phyloP scores from a whole-genome alignment of 1,140 invertebrate species.

The Parapsyche elsis region DNA sequence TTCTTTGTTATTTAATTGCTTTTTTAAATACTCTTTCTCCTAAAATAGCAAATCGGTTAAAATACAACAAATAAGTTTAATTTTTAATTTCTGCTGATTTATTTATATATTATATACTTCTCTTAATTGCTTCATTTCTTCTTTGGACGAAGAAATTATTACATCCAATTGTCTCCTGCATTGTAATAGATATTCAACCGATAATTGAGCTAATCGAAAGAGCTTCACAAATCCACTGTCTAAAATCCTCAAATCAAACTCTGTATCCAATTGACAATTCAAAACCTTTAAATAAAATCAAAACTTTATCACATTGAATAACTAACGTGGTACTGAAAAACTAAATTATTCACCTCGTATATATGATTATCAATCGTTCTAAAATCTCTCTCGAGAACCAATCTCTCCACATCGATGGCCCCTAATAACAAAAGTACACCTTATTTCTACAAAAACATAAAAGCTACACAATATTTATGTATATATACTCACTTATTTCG shows the following conservation, averaged over 20 bases:
- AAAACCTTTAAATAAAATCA: conserved; percentile 63
- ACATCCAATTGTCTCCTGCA: conserved; percentile 77
- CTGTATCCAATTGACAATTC: conserved; percentile 71
- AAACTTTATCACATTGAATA: conserved; percentile 37
- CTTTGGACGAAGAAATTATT: conserved; percentile 70
- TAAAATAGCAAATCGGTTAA: too few species aligned
- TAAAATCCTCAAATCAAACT: conserved; percentile 73
- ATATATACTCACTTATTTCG: conserved; percentile 70
- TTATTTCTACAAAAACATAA: conserved; percentile 18
- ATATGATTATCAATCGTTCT: conserved; percentile 72
- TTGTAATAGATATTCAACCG: conserved; percentile 77
- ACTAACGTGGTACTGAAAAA: background rate
- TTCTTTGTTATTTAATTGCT: conserved; percentile 62
- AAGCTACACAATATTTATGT: conserved; percentile 26
- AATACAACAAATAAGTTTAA: conserved; percentile 37
- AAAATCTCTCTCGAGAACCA: conserved; percentile 74
- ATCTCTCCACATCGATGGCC: conserved; percentile 72
- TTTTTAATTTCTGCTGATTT: background rate
- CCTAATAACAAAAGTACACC: conserved; percentile 61
- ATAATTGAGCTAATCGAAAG: conserved; percentile 74
- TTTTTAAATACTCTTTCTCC: conserved; percentile 63
- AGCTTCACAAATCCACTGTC: conserved; percentile 76
- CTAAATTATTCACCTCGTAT: conserved; percentile 65
- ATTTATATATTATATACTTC: conserved; percentile 31
- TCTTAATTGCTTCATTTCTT: conserved; percentile 37